These are phyloP conservation scores for Triplophysa siluroides DNA, from an alignment of 2,113 vertebrate genomes.

Conservation along the genomic window DNA sequence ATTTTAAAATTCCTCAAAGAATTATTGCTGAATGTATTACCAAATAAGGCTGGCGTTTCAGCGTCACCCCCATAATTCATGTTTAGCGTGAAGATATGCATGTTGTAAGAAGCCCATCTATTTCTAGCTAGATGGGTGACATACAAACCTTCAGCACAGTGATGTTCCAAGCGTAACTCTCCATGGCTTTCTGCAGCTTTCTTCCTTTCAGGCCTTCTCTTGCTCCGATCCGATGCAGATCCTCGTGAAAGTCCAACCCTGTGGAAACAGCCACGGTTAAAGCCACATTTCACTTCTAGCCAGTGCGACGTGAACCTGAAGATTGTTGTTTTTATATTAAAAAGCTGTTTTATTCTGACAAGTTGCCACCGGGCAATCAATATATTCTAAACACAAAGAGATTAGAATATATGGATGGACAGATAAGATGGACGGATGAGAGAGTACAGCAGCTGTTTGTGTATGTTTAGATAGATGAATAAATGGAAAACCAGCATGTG, in stretches of 20 bases:
- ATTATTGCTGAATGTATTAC: neutral
- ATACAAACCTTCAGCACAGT: constrained; percentile 76
- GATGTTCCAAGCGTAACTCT: constrained; percentile 93
- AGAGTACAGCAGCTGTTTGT: too few species aligned
- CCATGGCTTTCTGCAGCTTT: constrained; percentile 89
- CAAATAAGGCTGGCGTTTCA: neutral
- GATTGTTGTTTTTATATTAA: too few species aligned
- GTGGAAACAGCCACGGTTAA: constrained; percentile 28
- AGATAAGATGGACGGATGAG: constrained; percentile 3
- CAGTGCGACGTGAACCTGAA: neutral
- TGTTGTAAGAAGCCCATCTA: neutral
- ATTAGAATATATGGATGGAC: neutral
- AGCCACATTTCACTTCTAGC: neutral
- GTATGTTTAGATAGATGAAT: too few species aligned
- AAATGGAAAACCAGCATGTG: too few species aligned
- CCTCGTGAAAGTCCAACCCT: constrained; percentile 91
- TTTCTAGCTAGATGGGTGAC: neutral
- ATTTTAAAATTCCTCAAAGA: neutral
- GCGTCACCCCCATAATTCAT: neutral
- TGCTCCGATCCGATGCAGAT: constrained; percentile 83
- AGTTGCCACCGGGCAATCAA: constrained; percentile 1
- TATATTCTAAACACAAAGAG: too few species aligned
- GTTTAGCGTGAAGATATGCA: neutral
- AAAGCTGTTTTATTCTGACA: neutral
- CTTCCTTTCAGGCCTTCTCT: constrained; percentile 88